Conservation (phyloP, 2,888 invertebrate species). For the Catotricha subobsoleta region DNA sequence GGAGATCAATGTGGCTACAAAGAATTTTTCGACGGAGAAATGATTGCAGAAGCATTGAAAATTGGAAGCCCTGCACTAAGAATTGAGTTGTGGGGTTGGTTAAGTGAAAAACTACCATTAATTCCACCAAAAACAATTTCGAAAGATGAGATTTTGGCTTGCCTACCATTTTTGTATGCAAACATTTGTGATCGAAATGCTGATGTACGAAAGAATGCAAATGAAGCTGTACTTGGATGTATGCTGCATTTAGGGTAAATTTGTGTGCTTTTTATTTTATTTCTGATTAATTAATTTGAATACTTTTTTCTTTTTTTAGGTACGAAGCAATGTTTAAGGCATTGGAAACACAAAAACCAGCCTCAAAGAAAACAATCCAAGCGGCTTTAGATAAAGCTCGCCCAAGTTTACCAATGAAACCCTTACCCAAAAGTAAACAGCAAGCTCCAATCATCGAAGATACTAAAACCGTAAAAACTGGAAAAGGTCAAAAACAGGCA, state of each 20-base stretch:
- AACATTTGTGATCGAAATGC: constrained; percentile 81
- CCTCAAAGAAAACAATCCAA: constrained; percentile 57
- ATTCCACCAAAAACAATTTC: constrained; percentile 53
- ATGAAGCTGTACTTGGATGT: constrained; percentile 74
- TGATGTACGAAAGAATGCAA: constrained; percentile 78
- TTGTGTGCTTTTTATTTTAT: constrained; percentile 27
- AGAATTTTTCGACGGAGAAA: constrained; percentile 74
- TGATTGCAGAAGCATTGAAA: constrained; percentile 72
- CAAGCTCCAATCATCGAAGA: constrained; percentile 34
- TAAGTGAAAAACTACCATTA: constrained; percentile 61
- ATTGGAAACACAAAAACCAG: constrained; percentile 38
- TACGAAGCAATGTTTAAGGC: constrained; percentile 25
- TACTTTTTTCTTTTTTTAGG: constrained; percentile 10
- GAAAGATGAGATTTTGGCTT: constrained; percentile 61
- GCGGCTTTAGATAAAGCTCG: constrained; percentile 70
- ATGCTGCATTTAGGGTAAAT: constrained; percentile 79
- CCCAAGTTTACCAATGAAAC: constrained; percentile 67
- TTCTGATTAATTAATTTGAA: not conserved
- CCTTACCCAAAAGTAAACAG: constrained; percentile 43
- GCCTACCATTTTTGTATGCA: constrained; percentile 58
- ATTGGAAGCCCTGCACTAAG: constrained; percentile 67
- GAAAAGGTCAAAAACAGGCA: constrained; percentile 17
- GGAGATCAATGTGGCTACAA: constrained; percentile 63
- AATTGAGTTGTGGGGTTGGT: constrained; percentile 69
- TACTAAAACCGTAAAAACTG: constrained; percentile 39